These are phyloP conservation scores for Periophthalmodon schlosseri DNA, from an alignment of 2,113 vertebrate species.

Conservation along the genomic window DNA sequence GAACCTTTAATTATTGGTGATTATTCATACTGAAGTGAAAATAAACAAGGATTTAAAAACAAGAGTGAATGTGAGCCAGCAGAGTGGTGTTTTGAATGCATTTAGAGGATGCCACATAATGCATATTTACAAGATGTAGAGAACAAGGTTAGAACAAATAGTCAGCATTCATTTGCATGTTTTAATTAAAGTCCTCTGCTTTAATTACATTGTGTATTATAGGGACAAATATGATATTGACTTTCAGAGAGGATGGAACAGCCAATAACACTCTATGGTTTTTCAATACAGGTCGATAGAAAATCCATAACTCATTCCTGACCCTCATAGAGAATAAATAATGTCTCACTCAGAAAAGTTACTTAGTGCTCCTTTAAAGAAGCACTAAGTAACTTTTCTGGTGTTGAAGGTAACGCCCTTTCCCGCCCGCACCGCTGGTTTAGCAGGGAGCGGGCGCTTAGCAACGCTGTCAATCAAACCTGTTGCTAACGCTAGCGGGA, in stretches of 20 bases:
- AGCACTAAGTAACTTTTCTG: not conserved
- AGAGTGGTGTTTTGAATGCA: not conserved
- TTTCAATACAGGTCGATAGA: too few species aligned
- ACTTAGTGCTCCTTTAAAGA: not conserved
- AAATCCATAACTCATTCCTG: too few species aligned
- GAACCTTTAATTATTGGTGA: slow-evolving; percentile 4
- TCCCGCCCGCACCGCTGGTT: too few species aligned
- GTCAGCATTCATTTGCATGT: not conserved
- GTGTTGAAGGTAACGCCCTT: too few species aligned
- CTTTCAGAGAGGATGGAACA: not conserved
- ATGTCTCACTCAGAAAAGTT: too few species aligned
- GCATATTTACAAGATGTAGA: not conserved
- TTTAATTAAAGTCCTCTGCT: not conserved
- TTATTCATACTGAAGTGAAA: not conserved
- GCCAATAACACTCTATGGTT: not conserved
- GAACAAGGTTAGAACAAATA: slow-evolving; percentile 1
- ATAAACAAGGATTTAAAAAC: not conserved
- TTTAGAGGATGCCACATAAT: not conserved
- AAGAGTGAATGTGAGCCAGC: not conserved
- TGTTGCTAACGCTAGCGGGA: too few species aligned
- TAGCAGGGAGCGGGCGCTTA: too few species aligned
- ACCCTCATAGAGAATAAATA: too few species aligned
- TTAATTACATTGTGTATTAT: not conserved
- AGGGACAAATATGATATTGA: not conserved
- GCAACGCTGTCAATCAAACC: too few species aligned